phyloP scores from a whole-genome alignment of 1,140 invertebrate genomes.

The Drosophila navojoa region DNA sequence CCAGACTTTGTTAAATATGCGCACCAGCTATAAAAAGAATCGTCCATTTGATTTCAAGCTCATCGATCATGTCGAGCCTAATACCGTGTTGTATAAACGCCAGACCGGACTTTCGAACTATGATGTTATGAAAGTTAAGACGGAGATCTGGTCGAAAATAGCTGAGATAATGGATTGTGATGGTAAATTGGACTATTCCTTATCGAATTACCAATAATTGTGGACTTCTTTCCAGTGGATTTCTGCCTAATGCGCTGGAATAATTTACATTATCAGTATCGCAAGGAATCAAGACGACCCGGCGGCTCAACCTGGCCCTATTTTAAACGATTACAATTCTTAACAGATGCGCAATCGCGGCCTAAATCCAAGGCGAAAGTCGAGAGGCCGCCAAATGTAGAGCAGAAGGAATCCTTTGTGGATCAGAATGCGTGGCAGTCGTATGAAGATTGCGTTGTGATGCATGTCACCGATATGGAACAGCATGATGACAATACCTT shows the following conservation, averaged over 20 bases:
- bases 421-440: constrained; percentile 52
- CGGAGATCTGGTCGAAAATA: constrained; percentile 68
- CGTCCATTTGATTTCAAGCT: constrained; percentile 80
- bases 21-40: constrained; percentile 80
- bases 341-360: constrained; percentile 29
- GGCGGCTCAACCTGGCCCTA: constrained; percentile 75
- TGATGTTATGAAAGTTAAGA: constrained; percentile 75
- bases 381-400: constrained; percentile 4
- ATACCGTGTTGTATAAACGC: constrained; percentile 66
- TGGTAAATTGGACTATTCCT: constrained; percentile 31
- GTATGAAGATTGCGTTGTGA: constrained; percentile 51
- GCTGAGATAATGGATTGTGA: constrained; percentile 60
- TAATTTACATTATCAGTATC: constrained; percentile 73
- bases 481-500: constrained; percentile 39
- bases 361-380: constrained; percentile 12
- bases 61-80: constrained; percentile 70
- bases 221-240: constrained; percentile 38
- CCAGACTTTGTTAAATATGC: constrained; percentile 32
- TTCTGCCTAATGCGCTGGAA: constrained; percentile 80
- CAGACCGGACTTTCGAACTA: constrained; percentile 68
- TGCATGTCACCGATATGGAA: constrained; percentile 31
- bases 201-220: not conserved
- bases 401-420: not conserved
- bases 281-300: constrained; percentile 62
- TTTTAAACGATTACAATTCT: constrained; percentile 62